Evolutionary conservation across 2,797 vertebrate species (phyloP), one percentile per base, ranked within the genome.

Genomic region (Mus minutoides): DNA sequence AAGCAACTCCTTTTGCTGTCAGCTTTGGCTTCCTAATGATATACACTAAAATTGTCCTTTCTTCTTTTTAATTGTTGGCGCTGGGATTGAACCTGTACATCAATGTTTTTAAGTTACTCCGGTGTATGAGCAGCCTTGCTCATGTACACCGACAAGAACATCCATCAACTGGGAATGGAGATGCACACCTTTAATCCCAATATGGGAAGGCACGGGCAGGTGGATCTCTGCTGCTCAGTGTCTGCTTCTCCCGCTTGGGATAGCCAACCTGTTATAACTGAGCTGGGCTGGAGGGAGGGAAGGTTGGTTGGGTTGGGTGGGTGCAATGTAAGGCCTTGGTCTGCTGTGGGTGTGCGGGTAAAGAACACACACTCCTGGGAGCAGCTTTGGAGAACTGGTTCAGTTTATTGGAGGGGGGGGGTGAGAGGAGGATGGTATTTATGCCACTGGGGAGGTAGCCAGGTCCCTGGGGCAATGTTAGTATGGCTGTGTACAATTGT

Each of bases 1-100:
- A 34, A 96, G 17, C 95, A 86, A 75, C 34, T 89, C n/a, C 17
- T 79, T 71, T 73, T n/a, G 82, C 19, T 16, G 78, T 77, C 37
- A 49, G 71, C 43, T 92, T 54, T 86, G 40, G 9, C 52, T 80
- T 94, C 49, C 26, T 62, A 62, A 71, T 29, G 11, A 79, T 37
- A 85, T 19, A 16, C 0, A 14, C 3, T 40, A 29, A 56, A 37
- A 11, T 3, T 22, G 13, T 89, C 54, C 31, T 26, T 58, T 78
- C 37, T 78, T 71, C 34, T n/a, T 76, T 46, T 85, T 40, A 40
- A 16, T 77, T n/a, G 43, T 75, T 31, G 12, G 22, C 21, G 31
- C 46, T 67, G n/a, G 21, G 13, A 62, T 22, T 43, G 40, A 73
- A 34, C 46, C 46, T 14, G 54, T 34, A 4, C 46, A 80, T 34